Conservation (phyloP, 1,140 invertebrate species). For the Carcinoscorpius rotundicauda region DNA sequence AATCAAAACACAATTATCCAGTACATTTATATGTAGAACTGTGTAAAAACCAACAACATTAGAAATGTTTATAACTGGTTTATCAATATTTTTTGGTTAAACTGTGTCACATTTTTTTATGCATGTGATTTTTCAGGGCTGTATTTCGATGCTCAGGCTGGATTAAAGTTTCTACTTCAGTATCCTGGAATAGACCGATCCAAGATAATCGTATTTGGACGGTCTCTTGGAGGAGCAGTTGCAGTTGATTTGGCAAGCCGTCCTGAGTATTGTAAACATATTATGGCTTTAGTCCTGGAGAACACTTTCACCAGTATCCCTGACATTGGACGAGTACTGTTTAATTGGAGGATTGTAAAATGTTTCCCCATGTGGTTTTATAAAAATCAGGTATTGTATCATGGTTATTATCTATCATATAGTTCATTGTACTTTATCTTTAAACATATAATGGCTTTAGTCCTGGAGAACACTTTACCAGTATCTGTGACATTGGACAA, state of each 20-base stretch:
- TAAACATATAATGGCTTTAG: slow-evolving; percentile 55
- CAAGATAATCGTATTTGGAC: slow-evolving; percentile 84
- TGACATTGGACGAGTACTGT: slow-evolving; percentile 56
- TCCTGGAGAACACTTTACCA: slow-evolving; percentile 72
- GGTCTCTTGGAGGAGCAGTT: slow-evolving; percentile 60
- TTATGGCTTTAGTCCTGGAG: slow-evolving; percentile 77
- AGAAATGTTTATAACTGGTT: too few species aligned
- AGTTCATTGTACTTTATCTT: too few species aligned
- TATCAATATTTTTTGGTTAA: too few species aligned
- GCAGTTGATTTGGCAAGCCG: slow-evolving; percentile 68
- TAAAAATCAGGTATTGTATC: slow-evolving; percentile 23
- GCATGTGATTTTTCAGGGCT: slow-evolving; percentile 39
- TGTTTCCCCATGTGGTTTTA: slow-evolving; percentile 24
- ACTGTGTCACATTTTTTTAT: too few species aligned
- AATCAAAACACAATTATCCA: too few species aligned
- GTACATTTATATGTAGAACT: too few species aligned
- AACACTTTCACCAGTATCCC: slow-evolving; percentile 93
- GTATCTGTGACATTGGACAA: slow-evolving; percentile 76
- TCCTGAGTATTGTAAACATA: slow-evolving; percentile 45
- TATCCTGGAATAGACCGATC: slow-evolving; percentile 67
- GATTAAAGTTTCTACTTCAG: slow-evolving; percentile 65
- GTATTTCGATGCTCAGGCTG: slow-evolving; percentile 74
- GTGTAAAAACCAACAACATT: too few species aligned
- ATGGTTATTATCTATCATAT: too few species aligned
- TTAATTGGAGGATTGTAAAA: slow-evolving; percentile 30